Evolutionary conservation across 2,113 vertebrate genomes (phyloP).

Genomic region (human (Homo sapiens)): DNA sequence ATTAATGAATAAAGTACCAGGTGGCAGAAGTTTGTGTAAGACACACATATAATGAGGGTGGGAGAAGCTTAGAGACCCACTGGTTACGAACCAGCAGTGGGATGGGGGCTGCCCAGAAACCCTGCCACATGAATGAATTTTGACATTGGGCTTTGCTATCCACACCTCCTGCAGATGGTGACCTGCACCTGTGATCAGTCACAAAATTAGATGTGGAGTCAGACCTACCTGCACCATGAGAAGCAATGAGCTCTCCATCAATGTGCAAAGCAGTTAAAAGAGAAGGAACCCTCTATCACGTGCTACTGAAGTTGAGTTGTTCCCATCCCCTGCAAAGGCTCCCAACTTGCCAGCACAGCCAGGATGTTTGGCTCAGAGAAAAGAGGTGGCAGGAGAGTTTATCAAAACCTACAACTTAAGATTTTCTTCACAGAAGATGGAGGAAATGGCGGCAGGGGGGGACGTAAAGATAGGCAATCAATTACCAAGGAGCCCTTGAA

Average conservation of each 20-base stretch:
- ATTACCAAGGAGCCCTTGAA: background rate
- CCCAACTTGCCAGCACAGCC: background rate
- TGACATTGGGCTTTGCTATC: background rate
- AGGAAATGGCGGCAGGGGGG: background rate
- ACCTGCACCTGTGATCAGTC: background rate
- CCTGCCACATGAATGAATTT: background rate
- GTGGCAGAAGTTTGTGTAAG: background rate
- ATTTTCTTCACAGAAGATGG: slow-evolving; percentile 4
- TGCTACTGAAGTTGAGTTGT: background rate
- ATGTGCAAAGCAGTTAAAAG: background rate
- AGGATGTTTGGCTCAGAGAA: background rate
- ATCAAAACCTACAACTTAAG: background rate
- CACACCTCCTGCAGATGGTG: background rate
- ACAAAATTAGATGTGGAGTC: background rate
- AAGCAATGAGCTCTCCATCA: background rate
- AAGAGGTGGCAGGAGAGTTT: background rate
- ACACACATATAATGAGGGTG: background rate
- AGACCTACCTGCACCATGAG: background rate
- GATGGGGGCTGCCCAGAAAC: background rate
- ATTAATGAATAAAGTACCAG: background rate
- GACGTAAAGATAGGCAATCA: background rate
- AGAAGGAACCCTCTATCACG: background rate
- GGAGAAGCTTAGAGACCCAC: background rate
- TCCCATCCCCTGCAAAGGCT: background rate
- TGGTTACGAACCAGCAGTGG: background rate